A percentile compares a stretch with the other conserved stretches of the same genome.
These are phyloP conservation scores for Spilogale gracilis DNA, from an alignment of 2,113 vertebrate genomes.

Conservation along the genomic window DNA sequence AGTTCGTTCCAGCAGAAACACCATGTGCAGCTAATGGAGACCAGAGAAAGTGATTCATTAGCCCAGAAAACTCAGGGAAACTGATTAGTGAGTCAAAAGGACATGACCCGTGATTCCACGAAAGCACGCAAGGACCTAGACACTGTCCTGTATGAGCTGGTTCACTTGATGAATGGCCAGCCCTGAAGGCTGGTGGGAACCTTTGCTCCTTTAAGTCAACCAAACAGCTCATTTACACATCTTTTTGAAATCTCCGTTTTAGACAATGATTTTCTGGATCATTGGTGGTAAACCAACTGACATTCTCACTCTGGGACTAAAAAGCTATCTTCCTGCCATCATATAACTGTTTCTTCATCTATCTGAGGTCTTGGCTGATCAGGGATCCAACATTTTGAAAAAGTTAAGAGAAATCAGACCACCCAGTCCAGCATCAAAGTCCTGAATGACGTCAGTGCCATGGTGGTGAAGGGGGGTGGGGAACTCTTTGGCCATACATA, in stretches of 20 bases:
- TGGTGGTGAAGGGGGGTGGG: no score
- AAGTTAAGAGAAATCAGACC: not conserved
- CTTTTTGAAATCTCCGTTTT: not conserved
- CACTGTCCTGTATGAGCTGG: not conserved
- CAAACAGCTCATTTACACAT: not conserved
- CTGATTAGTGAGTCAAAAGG: conserved; percentile 59
- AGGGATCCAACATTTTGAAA: not conserved
- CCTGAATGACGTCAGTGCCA: not conserved
- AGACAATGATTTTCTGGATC: conserved; percentile 26
- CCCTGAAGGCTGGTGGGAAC: not conserved
- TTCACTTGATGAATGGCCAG: not conserved
- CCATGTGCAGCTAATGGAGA: not conserved
- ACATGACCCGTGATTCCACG: not conserved
- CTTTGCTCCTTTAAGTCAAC: conserved; percentile 18
- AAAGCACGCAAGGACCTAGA: not conserved
- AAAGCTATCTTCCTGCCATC: not conserved
- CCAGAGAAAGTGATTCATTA: conserved; percentile 10
- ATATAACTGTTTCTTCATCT: conserved; percentile 20
- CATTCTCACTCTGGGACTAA: conserved; percentile 20
- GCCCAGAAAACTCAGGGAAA: conserved; percentile 66
- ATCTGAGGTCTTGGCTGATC: not conserved
- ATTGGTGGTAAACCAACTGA: not conserved
- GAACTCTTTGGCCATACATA: not conserved
- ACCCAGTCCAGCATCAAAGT: not conserved
- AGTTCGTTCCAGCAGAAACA: conserved; percentile 31